Evolutionary conservation across 1,140 invertebrate species (phyloP), one percentile per base, ranked within the genome.

Genomic region (Venustaconcha ellipsiformis): DNA sequence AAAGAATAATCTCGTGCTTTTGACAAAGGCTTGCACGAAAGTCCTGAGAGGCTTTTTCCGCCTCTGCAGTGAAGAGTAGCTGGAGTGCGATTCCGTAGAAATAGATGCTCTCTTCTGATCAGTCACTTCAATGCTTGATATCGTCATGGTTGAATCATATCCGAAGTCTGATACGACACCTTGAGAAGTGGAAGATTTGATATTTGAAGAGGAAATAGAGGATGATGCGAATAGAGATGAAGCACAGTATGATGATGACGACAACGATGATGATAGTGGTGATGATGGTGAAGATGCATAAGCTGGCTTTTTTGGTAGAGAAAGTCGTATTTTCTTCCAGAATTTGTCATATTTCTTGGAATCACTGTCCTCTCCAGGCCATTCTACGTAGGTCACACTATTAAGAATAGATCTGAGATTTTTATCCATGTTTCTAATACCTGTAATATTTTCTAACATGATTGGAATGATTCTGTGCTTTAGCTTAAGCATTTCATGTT

Each of bases 401-500:
- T 83, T 82, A 8, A 88, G 75, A 57, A 88, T 87, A 57, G 76
- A 74, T 73, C 79, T 76, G 2, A 88, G 72, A 60, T 84, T 86
- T 63, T 78, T 83, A 72, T 88, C 87, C 23, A 83, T 69, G 30
- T 74, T 75, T 17, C 74, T 75, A 13, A 82, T 57, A 14, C 82
- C 72, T 4, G 72, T 68, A 23, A 88, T 80, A 69, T 87, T 84
- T 20, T 85, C 82, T 18, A 88, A 72, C n/a, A 88, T 73, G 59
- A 88, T 72, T 17, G 87, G 87, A 64, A 88, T 86, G 37, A 88
- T 87, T 74, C 82, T 87, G 76, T 88, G 87, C 68, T 82, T 83
- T 37, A 87, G 76, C 68, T 85, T 84, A 11, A 88, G 72, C 87
- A 88, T 88, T 80, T 88, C 87, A 26, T 88, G 83, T 74, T 87